These are phyloP conservation scores for Xenotilapia flavipinnis DNA, from an alignment of 2,113 vertebrate species.

Conservation along the genomic window DNA sequence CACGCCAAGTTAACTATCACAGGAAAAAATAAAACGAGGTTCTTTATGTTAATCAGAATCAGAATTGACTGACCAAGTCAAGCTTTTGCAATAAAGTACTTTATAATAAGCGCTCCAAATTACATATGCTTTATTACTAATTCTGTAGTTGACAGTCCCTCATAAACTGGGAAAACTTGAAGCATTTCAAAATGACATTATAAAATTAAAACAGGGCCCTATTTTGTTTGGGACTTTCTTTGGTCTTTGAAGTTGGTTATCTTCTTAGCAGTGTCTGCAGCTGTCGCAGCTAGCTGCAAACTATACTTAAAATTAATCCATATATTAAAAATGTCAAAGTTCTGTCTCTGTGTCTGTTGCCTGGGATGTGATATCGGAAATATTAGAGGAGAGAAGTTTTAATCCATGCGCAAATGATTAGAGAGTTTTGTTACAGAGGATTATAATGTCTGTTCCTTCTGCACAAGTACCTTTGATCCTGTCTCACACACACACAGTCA, in stretches of 20 bases:
- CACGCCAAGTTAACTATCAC: not conserved
- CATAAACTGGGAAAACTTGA: not conserved
- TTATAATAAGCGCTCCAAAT: not conserved
- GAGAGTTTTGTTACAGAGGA: conserved; percentile 42
- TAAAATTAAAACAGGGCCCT: not conserved
- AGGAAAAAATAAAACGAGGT: not conserved
- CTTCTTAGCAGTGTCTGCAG: conserved; percentile 15
- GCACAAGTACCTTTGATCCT: conserved; percentile 34
- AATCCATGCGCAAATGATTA: conserved; percentile 46
- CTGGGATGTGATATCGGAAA: not conserved
- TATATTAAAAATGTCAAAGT: conserved; percentile 43
- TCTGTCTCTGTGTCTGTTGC: conserved; percentile 11
- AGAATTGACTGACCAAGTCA: not conserved
- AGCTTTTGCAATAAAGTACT: not conserved
- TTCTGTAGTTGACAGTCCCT: not conserved
- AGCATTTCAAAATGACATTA: not conserved
- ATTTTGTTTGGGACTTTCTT: not conserved
- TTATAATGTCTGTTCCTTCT: conserved; percentile 24
- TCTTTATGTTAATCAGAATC: not conserved
- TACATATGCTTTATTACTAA: not conserved
- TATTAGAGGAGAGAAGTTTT: conserved; percentile 27
- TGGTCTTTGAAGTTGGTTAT: conserved; percentile 48
- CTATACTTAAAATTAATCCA: conserved; percentile 50
- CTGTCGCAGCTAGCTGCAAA: not conserved
- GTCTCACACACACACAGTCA: not conserved